Conservation (phyloP, 2,113 vertebrate species). For the Pseudorectes ferrugineus region DNA sequence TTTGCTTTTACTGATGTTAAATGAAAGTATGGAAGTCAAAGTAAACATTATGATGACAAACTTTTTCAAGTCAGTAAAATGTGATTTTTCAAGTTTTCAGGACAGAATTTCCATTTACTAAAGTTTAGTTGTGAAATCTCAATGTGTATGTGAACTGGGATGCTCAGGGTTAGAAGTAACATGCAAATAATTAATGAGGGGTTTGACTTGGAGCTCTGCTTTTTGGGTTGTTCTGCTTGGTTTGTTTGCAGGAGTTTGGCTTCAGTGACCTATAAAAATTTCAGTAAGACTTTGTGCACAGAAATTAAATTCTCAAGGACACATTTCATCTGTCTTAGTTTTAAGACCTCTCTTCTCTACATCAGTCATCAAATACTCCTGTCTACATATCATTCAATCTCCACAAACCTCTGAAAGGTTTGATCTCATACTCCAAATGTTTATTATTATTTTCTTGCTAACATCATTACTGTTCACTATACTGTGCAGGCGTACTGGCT, state of each 20-base stretch:
- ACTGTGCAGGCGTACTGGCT: neutral
- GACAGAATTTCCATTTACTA: neutral
- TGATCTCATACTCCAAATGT: neutral
- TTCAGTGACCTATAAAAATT: neutral
- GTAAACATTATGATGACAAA: neutral
- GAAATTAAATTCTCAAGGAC: neutral
- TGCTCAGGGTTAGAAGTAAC: neutral
- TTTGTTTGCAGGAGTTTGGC: neutral
- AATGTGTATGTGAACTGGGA: neutral
- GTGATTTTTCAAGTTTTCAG: neutral
- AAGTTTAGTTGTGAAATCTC: neutral
- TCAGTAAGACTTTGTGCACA: neutral
- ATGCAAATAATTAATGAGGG: neutral
- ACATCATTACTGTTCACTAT: neutral
- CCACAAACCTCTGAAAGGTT: neutral
- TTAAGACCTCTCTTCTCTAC: neutral
- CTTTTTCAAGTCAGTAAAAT: neutral
- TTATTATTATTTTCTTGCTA: neutral
- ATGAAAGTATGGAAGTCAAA: neutral
- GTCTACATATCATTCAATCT: neutral
- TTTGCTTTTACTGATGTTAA: neutral
- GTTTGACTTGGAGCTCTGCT: neutral
- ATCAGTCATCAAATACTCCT: neutral
- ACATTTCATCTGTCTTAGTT: neutral
- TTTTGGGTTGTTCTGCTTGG: neutral